These are phyloP conservation scores for Graptemys geographica DNA, from an alignment of 2,797 vertebrate genomes.

Conservation along the genomic window DNA sequence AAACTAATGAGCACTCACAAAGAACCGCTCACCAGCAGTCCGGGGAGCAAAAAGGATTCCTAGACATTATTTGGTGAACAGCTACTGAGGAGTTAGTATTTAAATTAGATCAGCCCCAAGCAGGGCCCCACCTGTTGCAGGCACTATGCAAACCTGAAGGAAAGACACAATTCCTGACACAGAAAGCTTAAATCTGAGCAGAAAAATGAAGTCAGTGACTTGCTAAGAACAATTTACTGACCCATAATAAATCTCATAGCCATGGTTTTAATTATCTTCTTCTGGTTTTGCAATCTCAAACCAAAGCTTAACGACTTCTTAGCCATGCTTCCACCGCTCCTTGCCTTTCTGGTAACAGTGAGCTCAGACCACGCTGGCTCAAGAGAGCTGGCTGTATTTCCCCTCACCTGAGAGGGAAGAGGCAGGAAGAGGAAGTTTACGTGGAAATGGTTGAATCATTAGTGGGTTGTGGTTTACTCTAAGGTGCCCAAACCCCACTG, in stretches of 20 bases:
- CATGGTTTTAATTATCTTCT: not conserved
- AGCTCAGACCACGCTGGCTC: not conserved
- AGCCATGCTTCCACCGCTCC: not conserved
- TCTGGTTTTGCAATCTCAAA: not conserved
- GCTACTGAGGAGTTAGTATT: not conserved
- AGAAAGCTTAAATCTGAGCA: not conserved
- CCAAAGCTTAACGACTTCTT: not conserved
- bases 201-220: not conserved
- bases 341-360: not conserved
- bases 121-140: not conserved
- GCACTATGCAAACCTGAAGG: not conserved
- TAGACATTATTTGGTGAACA: not conserved
- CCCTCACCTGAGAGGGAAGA: not conserved
- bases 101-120: not conserved
- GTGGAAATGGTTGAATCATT: not conserved
- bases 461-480: not conserved
- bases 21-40: not conserved
- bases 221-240: not conserved
- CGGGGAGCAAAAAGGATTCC: not conserved
- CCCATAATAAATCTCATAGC: not conserved
- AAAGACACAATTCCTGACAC: not conserved
- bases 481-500: not conserved
- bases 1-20: not conserved
- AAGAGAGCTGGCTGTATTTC: not conserved
- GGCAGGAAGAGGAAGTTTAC: not conserved